Evolutionary conservation across 2,113 vertebrate genomes (phyloP).

Genomic region (Epinephelus lanceolatus): DNA sequence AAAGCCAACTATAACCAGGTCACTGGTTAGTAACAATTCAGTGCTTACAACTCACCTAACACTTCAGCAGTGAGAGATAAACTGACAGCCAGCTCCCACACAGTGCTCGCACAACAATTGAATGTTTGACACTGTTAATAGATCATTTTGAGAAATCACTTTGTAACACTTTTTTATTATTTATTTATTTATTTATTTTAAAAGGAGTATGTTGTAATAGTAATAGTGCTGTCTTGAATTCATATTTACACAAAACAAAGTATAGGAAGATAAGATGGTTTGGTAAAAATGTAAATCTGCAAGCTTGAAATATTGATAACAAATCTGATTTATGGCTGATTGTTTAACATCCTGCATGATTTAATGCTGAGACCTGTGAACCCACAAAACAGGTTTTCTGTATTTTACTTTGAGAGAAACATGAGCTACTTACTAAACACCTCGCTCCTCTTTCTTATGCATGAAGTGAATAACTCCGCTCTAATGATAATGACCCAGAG

Average conservation of each 20-base stretch:
- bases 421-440: neutral
- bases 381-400: too few species aligned
- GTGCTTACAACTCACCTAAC: too few species aligned
- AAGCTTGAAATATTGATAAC: neutral
- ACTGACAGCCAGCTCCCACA: neutral
- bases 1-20: too few species aligned
- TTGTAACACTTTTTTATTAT: neutral
- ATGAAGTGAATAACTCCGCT: neutral
- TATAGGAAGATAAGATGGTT: neutral
- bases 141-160: neutral
- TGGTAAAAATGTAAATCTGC: neutral
- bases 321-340: neutral
- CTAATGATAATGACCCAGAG: constrained; percentile 29
- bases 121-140: neutral
- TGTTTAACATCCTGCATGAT: neutral
- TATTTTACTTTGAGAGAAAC: neutral
- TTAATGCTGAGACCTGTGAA: neutral
- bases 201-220: neutral
- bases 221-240: neutral
- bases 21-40: too few species aligned
- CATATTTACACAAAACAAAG: neutral
- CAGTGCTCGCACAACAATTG: neutral
- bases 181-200: too few species aligned
- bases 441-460: neutral
- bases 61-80: neutral